A percentile compares a stretch with the other conserved stretches of the same genome.
Conservation (phyloP, 1,140 invertebrate species). For the Cephus cinctus region DNA sequence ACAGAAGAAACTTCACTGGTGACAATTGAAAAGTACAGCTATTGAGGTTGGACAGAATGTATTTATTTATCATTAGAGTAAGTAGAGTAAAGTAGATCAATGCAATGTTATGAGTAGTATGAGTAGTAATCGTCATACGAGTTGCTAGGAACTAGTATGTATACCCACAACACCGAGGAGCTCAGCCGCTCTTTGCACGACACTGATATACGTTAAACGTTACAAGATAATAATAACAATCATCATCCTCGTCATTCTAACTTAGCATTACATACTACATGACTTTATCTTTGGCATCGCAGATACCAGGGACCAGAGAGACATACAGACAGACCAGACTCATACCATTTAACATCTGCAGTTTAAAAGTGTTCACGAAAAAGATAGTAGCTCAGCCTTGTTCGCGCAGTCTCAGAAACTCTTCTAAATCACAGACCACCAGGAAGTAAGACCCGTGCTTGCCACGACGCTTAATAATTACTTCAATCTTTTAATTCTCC, state of each 20-base stretch:
- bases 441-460: neutral
- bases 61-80: conserved; percentile 56
- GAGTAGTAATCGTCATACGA: conserved; percentile 55
- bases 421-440: conserved; percentile 2
- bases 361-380: neutral
- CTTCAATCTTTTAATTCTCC: neutral
- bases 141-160: conserved; percentile 55
- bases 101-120: conserved; percentile 56
- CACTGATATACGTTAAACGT: conserved; percentile 55
- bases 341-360: neutral
- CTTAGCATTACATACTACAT: conserved; percentile 23
- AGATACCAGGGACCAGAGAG: conserved; percentile 29
- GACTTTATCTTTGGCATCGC: conserved; percentile 34
- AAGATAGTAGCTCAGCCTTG: conserved; percentile 5
- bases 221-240: conserved; percentile 47
- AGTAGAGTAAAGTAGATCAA: conserved; percentile 56
- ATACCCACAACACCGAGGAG: conserved; percentile 57
- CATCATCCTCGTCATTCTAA: conserved; percentile 20
- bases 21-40: no score
- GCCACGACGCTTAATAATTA: neutral
- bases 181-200: conserved; percentile 51
- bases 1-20: conserved; percentile 4
- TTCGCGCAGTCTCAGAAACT: conserved; percentile 3
- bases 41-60: conserved; percentile 53
- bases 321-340: conserved; percentile 14